Evolutionary conservation across 35 echinoderm and acorn worm species (phyloP), one percentile per base, ranked within the genome.

Genomic region (Chiridota heheva): DNA sequence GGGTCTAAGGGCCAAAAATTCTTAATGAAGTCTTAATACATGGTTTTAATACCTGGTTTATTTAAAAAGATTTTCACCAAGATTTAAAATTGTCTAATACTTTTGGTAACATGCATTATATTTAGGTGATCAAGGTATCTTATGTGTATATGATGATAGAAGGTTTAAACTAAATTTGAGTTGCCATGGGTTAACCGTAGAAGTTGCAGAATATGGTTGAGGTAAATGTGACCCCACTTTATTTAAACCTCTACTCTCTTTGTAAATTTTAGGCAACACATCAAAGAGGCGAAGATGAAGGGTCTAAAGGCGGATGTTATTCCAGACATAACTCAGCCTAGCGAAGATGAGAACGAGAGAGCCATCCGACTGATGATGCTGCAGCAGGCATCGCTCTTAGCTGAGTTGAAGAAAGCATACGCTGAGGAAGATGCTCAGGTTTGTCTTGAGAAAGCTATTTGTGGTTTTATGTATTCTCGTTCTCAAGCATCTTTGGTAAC

Each of bases 381-480:
- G 27, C 84, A 83, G 36, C 93, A 96, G 78, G 77, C 85, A 17
- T 72, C 83, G 51, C 79, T 96, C 4, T 40, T 96, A 1, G 88
- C 93, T 35, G 88, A 96, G 18, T 61, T 96, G 28, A 66, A 86
- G 64, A 76, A 78, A 45, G 76, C 76, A 26, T 96, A 96, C 67
- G 84, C 86, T 27, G 93, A 91, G 62, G 93, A 91, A 39, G 88
- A 91, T 27, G 61, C 72, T 0, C 65, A 95, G 80, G 91, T 95
- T 42, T 36, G 8, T 48, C 29, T 60, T 27, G n/a, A n/a, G n/a
- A n/a, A n/a, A n/a, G n/a, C n/a, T n/a, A n/a, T n/a, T n/a, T n/a
- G n/a, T n/a, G n/a, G n/a, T n/a, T n/a, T n/a, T n/a, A n/a, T n/a
- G n/a, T n/a, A n/a, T n/a, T n/a, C n/a, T n/a, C n/a, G n/a, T n/a